Conservation (phyloP, 2,888 invertebrate species). For the Leptopterna dolabrata region DNA sequence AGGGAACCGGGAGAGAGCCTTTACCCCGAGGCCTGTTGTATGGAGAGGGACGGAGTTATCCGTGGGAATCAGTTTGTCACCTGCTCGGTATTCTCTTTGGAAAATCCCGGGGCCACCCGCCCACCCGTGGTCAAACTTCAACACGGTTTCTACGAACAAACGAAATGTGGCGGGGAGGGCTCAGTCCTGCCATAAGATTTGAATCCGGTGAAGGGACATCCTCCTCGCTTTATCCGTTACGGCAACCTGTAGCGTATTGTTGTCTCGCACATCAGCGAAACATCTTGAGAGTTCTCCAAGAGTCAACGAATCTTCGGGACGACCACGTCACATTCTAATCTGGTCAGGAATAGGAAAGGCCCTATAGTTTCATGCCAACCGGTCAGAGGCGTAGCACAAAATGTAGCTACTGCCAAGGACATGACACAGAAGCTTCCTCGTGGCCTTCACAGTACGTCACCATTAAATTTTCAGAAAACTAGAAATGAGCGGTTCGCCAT, state of each 20-base stretch:
- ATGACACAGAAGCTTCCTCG: too few relatives aligned
- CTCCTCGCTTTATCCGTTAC: neutral
- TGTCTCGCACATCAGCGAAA: too few relatives aligned
- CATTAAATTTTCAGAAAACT: too few relatives aligned
- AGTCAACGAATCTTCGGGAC: too few relatives aligned
- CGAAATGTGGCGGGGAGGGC: neutral
- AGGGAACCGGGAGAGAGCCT: neutral
- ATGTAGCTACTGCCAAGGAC: too few relatives aligned
- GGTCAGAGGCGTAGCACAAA: too few relatives aligned
- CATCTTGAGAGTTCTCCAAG: too few relatives aligned
- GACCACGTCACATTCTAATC: too few relatives aligned
- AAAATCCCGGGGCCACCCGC: neutral
- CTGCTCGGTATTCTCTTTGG: slow-evolving; percentile 20
- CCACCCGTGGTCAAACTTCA: slow-evolving; percentile 5
- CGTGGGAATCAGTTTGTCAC: slow-evolving; percentile 4
- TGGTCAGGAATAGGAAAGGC: too few relatives aligned
- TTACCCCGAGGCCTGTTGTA: neutral
- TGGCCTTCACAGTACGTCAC: too few relatives aligned
- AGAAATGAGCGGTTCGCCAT: too few relatives aligned
- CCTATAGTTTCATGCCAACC: too few relatives aligned
- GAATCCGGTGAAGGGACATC: neutral
- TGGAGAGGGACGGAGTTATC: neutral
- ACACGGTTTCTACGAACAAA: neutral
- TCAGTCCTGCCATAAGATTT: neutral
- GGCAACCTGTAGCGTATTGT: neutral